phyloP scores from a whole-genome alignment of 2,113 vertebrate genomes.

The Ahaetulla prasina region DNA sequence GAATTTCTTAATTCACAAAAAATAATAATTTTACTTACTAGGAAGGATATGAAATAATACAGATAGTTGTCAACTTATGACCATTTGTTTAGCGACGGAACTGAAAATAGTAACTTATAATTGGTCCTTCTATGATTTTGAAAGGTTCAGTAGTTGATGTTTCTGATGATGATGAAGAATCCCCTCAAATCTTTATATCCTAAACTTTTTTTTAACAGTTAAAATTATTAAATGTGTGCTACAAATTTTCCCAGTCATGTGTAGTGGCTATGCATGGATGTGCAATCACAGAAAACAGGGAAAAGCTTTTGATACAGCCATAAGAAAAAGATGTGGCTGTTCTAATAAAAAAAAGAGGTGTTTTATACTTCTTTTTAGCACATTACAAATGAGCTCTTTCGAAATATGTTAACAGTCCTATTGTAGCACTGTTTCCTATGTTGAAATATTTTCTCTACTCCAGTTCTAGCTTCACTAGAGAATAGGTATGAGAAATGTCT shows the following conservation, averaged over 20 bases:
- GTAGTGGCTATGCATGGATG: background rate
- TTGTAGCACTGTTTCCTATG: background rate
- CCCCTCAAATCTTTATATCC: background rate
- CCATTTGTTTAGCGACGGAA: too few species aligned
- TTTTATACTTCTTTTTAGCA: background rate
- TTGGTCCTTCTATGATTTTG: background rate
- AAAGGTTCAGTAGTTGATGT: background rate
- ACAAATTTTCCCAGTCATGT: background rate
- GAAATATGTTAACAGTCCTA: background rate
- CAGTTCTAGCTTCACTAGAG: background rate
- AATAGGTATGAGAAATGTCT: too few species aligned
- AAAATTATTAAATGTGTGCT: background rate
- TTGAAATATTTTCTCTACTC: background rate
- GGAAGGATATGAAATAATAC: background rate
- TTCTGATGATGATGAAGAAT: background rate
- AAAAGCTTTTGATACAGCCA: background rate
- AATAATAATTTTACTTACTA: background rate
- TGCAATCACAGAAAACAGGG: background rate
- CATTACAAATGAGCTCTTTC: background rate
- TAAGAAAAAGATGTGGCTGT: background rate
- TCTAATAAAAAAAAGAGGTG: background rate
- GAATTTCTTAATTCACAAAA: background rate
- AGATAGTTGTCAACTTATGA: too few species aligned
- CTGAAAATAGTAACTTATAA: too few species aligned
- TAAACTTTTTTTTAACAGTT: background rate